phyloP scores from a whole-genome alignment of 1,140 invertebrate genomes.

The Sogatella furcifera region DNA sequence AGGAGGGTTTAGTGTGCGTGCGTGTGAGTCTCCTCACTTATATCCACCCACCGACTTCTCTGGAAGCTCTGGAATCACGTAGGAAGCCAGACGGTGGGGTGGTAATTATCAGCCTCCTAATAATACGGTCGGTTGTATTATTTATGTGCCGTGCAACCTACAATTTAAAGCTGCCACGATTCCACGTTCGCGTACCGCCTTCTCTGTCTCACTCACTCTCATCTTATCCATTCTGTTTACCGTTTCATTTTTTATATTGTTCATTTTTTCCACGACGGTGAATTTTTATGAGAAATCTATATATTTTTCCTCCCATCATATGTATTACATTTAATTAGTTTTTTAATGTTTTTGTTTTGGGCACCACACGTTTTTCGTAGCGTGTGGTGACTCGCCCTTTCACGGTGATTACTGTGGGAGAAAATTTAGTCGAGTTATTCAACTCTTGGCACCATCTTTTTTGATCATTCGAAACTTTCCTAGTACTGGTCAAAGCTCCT shows the following conservation, averaged over 20 bases:
- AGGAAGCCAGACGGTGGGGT: not conserved
- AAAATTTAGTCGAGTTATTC: too few relatives aligned
- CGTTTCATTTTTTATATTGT: not conserved
- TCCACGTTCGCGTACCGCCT: constrained; percentile 3
- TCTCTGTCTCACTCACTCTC: not conserved
- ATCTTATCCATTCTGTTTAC: not conserved
- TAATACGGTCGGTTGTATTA: constrained; percentile 11
- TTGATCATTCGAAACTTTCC: too few relatives aligned
- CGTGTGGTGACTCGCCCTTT: too few relatives aligned
- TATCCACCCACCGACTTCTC: constrained; percentile 16
- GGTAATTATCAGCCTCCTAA: constrained; percentile 15
- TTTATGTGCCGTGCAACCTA: constrained; percentile 17
- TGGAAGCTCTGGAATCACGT: constrained; percentile 16
- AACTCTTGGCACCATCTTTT: too few relatives aligned
- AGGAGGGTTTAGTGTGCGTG: not conserved
- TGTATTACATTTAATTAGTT: not conserved
- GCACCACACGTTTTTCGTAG: too few relatives aligned
- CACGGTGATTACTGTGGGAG: too few relatives aligned
- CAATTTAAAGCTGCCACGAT: constrained; percentile 13
- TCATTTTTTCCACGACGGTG: not conserved
- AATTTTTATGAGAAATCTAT: constrained; percentile 2
- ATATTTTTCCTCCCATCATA: not conserved
- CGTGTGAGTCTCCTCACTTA: not conserved
- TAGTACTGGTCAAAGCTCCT: too few relatives aligned
- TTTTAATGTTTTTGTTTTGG: too few relatives aligned